phyloP scores from a whole-genome alignment of 1,140 invertebrate species.

The Tetramorium simillimum region DNA sequence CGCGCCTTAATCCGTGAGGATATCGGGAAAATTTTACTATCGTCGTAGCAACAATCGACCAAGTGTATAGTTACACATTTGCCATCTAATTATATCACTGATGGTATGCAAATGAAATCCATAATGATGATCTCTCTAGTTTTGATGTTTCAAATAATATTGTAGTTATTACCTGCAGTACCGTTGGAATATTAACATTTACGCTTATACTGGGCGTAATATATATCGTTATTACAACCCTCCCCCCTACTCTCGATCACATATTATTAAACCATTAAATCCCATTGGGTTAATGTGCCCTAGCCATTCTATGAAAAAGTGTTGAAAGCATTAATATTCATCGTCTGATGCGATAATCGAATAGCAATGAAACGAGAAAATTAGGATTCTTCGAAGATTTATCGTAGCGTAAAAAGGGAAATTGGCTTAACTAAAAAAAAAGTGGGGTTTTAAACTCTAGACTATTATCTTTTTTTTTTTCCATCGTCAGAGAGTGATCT shows the following conservation, averaged over 20 bases:
- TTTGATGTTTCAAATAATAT: constrained; percentile 11
- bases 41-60: constrained; percentile 28
- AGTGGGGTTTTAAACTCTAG: constrained; percentile 19
- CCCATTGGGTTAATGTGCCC: background rate
- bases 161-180: constrained; percentile 1
- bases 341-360: background rate
- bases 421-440: constrained; percentile 48
- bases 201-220: background rate
- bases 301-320: background rate
- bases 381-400: constrained; percentile 29
- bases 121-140: background rate
- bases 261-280: constrained; percentile 6
- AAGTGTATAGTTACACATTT: constrained; percentile 12
- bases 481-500: constrained; percentile 28
- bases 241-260: background rate
- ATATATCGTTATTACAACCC: background rate
- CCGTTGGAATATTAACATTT: constrained; percentile 2
- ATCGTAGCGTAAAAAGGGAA: background rate
- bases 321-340: constrained; percentile 13
- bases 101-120: background rate
- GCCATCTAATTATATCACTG: background rate
- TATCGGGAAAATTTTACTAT: constrained; percentile 71
- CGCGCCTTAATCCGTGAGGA: constrained; percentile 57
- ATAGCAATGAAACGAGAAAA: constrained; percentile 30
- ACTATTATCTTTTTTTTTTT: constrained; percentile 26